A percentile compares a stretch with the other conserved stretches of the same genome.
These are phyloP conservation scores for Dynastes tityus DNA, from an alignment of 2,888 invertebrate species.

Conservation along the genomic window DNA sequence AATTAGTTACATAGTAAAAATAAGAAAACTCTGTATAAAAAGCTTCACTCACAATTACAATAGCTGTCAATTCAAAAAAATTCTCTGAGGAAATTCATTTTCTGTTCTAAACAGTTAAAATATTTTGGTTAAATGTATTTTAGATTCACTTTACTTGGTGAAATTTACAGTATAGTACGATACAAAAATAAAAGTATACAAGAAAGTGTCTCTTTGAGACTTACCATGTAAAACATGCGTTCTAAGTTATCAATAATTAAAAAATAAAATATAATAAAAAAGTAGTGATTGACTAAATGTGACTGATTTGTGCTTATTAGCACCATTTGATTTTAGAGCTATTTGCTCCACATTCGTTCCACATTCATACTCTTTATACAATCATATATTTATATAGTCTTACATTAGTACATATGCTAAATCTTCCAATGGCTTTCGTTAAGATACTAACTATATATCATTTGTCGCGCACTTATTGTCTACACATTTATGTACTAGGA, in stretches of 20 bases:
- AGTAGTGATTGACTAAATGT: conserved; percentile 69
- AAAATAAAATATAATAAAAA: conserved; percentile 53
- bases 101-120: background rate
- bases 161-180: conserved; percentile 43
- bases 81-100: background rate
- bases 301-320: conserved; percentile 70
- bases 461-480: background rate
- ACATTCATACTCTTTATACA: conserved; percentile 71
- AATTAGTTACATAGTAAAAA: conserved; percentile 61
- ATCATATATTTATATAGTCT: conserved; percentile 67
- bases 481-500: background rate
- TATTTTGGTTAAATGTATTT: conserved; percentile 28
- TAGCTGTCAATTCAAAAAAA: conserved; percentile 31
- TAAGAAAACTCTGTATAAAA: conserved; percentile 55
- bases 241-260: conserved; percentile 48
- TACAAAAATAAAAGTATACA: conserved; percentile 38
- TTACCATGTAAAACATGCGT: conserved; percentile 58
- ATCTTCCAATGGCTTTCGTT: conserved; percentile 69
- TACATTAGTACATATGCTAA: conserved; percentile 63
- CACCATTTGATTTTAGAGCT: conserved; percentile 64
- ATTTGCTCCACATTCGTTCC: conserved; percentile 53
- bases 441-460: conserved; percentile 51
- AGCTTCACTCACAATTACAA: conserved; percentile 57
- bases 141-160: conserved; percentile 41
- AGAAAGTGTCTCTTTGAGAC: conserved; percentile 62